Base-by-base conservation (phyloP, 2,888 invertebrate genomes). In the Strigamia crassipes region DNA sequence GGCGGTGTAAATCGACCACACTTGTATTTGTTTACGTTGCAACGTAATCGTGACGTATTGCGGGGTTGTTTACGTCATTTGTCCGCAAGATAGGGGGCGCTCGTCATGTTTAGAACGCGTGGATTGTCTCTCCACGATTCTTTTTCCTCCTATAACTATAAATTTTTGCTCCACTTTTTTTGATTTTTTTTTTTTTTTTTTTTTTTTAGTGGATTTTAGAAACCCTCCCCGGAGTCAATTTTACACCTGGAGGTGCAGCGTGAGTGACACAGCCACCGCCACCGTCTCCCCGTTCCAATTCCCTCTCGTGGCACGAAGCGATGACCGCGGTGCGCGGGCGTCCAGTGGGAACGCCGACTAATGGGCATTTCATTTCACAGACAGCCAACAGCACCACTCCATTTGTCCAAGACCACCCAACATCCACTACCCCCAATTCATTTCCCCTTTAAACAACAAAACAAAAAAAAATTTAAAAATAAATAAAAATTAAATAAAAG, bases 381-480 rank as follows among this genome's bases (percentile, higher is more conserved):
- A 77, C 77, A 77, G 77, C 77, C 77, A 77, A 77, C 77, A 77
- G 77, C 77, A 77, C 77, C 77, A 38, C 77, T 77, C 77, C 77
- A 77, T 77, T 77, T 77, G 77, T 31, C 77, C 77, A 12, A 51
- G 51, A 51, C 77, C 77, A 77, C 77, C 77, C 77, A 77, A 23
- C 31, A 31, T 38, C 38, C 31, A 77, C 31, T 27, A 3, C 10
- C 73, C 73, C 3, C 73, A 73, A 3, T n/a, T 77, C 77, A 77
- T 34, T 34, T n/a, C 31, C 77, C 31, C 38, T 34, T n/a, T 23
- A 38, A 77, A 31, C 31, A 77, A 38, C 77, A 12, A 77, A 38
- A 34, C 77, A 38, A 2, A 77, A 38, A 77, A 77, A 77, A 77
- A 77, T 23, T n/a, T 6, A 51, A 51, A 51, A 9, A 5, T 34